These are phyloP conservation scores for Synaphobranchus kaupii DNA, from an alignment of 2,797 vertebrate genomes.

Conservation along the genomic window DNA sequence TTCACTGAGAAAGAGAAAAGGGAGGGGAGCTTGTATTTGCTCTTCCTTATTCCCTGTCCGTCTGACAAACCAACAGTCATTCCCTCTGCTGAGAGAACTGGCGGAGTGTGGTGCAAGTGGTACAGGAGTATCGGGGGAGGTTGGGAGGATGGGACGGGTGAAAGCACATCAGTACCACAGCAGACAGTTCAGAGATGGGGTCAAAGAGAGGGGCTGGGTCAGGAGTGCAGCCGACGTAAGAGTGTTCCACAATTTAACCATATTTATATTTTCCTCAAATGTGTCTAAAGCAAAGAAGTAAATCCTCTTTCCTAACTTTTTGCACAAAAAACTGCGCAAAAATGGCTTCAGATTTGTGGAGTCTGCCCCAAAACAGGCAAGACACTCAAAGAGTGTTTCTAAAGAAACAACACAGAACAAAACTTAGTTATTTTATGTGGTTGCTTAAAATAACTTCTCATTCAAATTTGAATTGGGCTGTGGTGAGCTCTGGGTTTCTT, in stretches of 20 bases:
- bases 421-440: background rate
- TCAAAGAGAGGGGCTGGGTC: background rate
- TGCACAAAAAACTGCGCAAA: background rate
- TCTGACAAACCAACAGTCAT: slow-evolving; percentile 23
- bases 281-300: background rate
- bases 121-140: background rate
- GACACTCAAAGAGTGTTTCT: background rate
- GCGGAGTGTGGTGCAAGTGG: background rate
- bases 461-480: slow-evolving; percentile 12
- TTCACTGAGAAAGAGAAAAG: slow-evolving; percentile 13
- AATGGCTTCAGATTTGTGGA: background rate
- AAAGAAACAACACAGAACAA: background rate
- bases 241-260: background rate
- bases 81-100: background rate
- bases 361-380: background rate
- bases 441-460: slow-evolving; percentile 8
- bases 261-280: background rate
- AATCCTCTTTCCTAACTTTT: background rate
- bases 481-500: slow-evolving; percentile 4
- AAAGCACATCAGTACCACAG: background rate
- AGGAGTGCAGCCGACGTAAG: too few species aligned
- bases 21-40: slow-evolving; percentile 31
- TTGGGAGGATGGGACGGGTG: background rate
- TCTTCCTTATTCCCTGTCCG: background rate
- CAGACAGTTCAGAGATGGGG: background rate